Percentiles rank a stretch among this genome's conserved stretches.
Conservation (phyloP, 2,797 vertebrate species). For the Malurus leucopterus region DNA sequence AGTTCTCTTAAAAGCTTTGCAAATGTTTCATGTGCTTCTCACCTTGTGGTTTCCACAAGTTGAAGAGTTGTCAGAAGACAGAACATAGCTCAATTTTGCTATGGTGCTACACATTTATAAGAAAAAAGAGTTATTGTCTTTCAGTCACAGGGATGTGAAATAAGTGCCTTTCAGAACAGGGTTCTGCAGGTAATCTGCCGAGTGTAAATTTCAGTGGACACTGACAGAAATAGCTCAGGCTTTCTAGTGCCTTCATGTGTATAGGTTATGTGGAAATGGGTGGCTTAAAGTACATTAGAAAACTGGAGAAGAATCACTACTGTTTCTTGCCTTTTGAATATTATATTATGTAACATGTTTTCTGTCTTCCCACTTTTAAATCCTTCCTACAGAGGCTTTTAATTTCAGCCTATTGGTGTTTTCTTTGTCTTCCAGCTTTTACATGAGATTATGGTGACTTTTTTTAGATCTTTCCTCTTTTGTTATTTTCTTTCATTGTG, state of each 20-base stretch:
- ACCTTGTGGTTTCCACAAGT: not conserved
- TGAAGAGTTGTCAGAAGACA: not conserved
- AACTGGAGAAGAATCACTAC: not conserved
- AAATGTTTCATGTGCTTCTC: not conserved
- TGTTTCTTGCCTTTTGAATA: not conserved
- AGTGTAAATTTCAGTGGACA: not conserved
- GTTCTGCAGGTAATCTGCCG: not conserved
- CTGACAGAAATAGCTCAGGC: not conserved
- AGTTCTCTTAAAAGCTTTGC: not conserved
- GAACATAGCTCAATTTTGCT: not conserved
- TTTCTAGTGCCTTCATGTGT: not conserved
- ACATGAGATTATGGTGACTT: not conserved
- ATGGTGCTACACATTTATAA: not conserved
- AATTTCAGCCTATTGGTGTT: not conserved
- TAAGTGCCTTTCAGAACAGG: not conserved
- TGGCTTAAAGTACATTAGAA: not conserved
- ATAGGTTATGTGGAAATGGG: not conserved
- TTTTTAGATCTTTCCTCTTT: not conserved
- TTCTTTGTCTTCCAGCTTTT: not conserved
- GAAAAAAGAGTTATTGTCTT: not conserved
- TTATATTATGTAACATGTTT: not conserved
- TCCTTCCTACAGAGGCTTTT: not conserved
- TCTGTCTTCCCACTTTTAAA: not conserved
- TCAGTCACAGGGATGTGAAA: not conserved
- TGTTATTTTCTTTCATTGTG: not conserved